Evolutionary conservation across 2,113 vertebrate species (phyloP), one percentile per base, ranked within the genome.

Genomic region (Eptesicus fuscus): DNA sequence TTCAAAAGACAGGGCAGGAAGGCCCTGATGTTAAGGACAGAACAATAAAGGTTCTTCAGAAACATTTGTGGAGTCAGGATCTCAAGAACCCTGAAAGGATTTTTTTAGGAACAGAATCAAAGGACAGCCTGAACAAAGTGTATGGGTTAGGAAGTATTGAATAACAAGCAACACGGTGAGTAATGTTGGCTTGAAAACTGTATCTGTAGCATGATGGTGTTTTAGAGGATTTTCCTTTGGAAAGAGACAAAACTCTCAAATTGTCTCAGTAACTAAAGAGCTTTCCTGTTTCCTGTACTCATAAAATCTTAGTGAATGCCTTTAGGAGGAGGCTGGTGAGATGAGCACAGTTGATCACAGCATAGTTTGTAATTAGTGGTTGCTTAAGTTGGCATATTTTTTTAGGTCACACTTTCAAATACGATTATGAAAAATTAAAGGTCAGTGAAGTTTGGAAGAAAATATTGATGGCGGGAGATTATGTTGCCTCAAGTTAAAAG

Each of bases 351-450:
- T 16, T 32, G 63, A 79, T 76, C 30, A 51, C 9, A 13, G 61
- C 6, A 5, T 32, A 12, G 67, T 70, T 74, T 93, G 80, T 93
- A 83, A 88, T 79, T 37, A 51, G 76, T 44, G 18, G 47, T 85
- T 95, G 74, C 35, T 67, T 61, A 79, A 69, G 44, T 83, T 85
- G 84, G n/a, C 6, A 1, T 37, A 42, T 47, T 59, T 67, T 88
- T 91, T 22, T 61, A 70, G 65, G 70, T 91, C 71, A 86, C 0
- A 4, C 65, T 80, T 96, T 74, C 78, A 92, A 93, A 83, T 22
- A 69, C 56, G 91, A 88, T 92, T 96, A 95, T 79, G 56, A 85
- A 92, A 96, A 93, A 73, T 80, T 63, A 96, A 87, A 95, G 42
- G 40, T 89, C 92, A 94, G 65, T 74, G 63, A 84, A 53, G 28